A percentile compares a stretch with the other conserved stretches of the same genome.
These are phyloP conservation scores for Neoitamus cyanurus DNA, from an alignment of 2,888 invertebrate species.

Conservation along the genomic window DNA sequence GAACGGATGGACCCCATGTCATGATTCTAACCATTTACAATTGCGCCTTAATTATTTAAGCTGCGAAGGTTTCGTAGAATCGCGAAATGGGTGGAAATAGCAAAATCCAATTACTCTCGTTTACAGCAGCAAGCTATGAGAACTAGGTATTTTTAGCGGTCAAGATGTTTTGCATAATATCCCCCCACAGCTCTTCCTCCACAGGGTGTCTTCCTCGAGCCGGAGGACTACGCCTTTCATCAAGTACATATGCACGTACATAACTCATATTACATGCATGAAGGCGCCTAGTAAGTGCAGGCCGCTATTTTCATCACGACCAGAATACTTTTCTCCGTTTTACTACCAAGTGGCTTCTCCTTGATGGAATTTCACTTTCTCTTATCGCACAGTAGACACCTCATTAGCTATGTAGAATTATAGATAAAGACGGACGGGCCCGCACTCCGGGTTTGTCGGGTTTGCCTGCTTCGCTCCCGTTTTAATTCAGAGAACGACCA, in stretches of 20 bases:
- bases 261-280: conserved; percentile 9
- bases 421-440: not conserved
- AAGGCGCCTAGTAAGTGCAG: not conserved
- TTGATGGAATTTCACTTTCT: conserved; percentile 16
- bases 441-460: not conserved
- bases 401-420: not conserved
- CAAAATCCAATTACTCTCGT: not conserved
- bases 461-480: not conserved
- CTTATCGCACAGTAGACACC: conserved; percentile 12
- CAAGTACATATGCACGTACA: too few relatives aligned
- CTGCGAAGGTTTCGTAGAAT: not conserved
- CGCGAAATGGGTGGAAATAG: not conserved
- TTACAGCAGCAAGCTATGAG: not conserved
- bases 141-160: not conserved
- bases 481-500: not conserved
- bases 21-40: not conserved
- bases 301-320: conserved; percentile 1
- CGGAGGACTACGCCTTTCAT: not conserved
- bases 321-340: not conserved
- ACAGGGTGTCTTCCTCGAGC: not conserved
- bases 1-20: not conserved
- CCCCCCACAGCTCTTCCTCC: not conserved
- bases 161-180: not conserved
- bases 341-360: not conserved
- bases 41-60: not conserved